Conservation (phyloP, 2,797 vertebrate species). For the Astyanax mexicanus region DNA sequence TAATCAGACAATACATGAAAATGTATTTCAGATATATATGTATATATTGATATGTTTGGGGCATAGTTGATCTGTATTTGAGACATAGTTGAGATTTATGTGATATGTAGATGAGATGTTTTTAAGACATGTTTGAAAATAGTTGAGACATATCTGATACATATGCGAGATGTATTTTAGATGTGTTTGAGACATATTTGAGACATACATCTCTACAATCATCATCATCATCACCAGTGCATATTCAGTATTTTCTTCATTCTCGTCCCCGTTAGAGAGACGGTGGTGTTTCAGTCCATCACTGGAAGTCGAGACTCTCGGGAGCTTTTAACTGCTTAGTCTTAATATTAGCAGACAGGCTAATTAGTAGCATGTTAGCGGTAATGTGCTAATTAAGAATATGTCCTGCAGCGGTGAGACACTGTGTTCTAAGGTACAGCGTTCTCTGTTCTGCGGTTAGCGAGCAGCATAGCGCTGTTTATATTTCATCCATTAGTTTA, state of each 20-base stretch:
- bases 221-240: not conserved
- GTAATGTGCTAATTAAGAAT: conserved; percentile 51
- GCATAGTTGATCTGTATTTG: too few species aligned
- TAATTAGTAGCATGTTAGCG: conserved; percentile 56
- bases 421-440: conserved; percentile 29
- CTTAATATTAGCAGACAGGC: conserved; percentile 52
- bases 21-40: too few species aligned
- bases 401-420: conserved; percentile 11
- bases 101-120: too few species aligned
- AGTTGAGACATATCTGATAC: too few species aligned
- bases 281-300: not conserved
- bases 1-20: too few species aligned
- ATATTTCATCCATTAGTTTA: conserved; percentile 23
- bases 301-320: conserved; percentile 29
- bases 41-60: too few species aligned
- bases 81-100: too few species aligned
- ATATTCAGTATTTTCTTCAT: not conserved
- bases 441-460: conserved; percentile 24
- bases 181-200: too few species aligned
- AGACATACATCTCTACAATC: too few species aligned
- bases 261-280: not conserved
- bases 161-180: too few species aligned
- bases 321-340: conserved; percentile 44
- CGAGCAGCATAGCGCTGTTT: conserved; percentile 39
- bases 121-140: too few species aligned